Evolutionary conservation across 2,797 vertebrate genomes (phyloP).

Genomic region (Pseudochirops corinnae): DNA sequence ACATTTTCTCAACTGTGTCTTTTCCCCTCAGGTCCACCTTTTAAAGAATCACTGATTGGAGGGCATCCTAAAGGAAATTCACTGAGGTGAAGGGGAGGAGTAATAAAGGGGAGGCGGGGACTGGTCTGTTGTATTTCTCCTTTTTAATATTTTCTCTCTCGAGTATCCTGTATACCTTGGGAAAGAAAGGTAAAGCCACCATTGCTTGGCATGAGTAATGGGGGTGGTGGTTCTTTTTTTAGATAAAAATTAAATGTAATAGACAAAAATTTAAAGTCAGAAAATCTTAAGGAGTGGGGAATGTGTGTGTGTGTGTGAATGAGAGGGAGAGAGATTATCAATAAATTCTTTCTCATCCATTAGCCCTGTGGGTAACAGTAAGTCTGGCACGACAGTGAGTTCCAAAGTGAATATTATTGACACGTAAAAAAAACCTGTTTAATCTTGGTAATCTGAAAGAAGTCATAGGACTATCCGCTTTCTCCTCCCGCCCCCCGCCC

Average conservation of each 20-base stretch:
- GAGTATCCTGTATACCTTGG: neutral
- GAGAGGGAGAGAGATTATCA: neutral
- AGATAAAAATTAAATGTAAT: neutral
- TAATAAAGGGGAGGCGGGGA: neutral
- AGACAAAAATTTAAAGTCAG: neutral
- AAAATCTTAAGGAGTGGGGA: neutral
- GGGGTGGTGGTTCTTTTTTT: neutral
- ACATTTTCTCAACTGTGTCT: neutral
- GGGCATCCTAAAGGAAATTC: neutral
- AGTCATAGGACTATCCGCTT: neutral
- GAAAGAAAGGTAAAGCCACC: neutral
- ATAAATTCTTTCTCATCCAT: neutral
- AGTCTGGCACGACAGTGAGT: neutral
- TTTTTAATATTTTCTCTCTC: constrained; percentile 24
- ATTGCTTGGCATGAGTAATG: neutral
- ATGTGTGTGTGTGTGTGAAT: too few relatives aligned
- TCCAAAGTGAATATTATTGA: neutral
- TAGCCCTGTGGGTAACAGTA: neutral
- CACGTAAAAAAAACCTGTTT: neutral
- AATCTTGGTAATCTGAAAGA: neutral
- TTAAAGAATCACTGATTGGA: neutral
- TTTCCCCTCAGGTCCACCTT: neutral
- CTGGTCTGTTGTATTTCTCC: neutral
- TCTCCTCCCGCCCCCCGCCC: too few relatives aligned
- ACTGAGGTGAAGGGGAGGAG: neutral